Conservation (phyloP, 2,113 vertebrate species). For the Phyllopteryx taeniolatus region DNA sequence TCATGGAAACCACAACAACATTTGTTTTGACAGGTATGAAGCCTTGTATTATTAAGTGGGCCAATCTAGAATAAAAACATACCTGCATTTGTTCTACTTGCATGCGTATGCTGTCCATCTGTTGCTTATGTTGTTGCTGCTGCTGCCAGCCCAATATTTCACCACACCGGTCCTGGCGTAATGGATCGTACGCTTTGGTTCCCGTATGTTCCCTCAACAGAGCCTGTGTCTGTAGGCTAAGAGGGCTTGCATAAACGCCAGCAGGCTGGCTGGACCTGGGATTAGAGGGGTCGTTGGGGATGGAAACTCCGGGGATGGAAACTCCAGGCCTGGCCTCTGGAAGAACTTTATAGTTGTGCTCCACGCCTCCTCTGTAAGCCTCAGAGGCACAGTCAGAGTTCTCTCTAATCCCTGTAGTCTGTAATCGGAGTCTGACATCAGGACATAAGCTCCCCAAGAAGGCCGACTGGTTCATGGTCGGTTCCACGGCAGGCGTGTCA, state of each 20-base stretch:
- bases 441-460: constrained; percentile 76
- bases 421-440: constrained; percentile 80
- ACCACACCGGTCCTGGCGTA: constrained; percentile 72
- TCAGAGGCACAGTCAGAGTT: constrained; percentile 71
- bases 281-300: constrained; percentile 60
- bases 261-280: constrained; percentile 45
- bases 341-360: constrained; percentile 77
- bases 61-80: neutral
- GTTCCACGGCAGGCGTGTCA: constrained; percentile 83
- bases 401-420: constrained; percentile 63
- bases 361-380: constrained; percentile 61
- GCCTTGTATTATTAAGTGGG: neutral
- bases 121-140: constrained; percentile 79
- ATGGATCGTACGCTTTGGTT: constrained; percentile 64
- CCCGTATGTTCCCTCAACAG: constrained; percentile 74
- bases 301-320: constrained; percentile 50
- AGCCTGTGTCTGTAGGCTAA: constrained; percentile 66
- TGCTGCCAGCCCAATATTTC: constrained; percentile 84
- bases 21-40: constrained; percentile 8
- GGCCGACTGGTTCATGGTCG: constrained; percentile 86
- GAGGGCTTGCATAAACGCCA: constrained; percentile 68
- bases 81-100: constrained; percentile 96
- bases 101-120: constrained; percentile 82
- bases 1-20: neutral
- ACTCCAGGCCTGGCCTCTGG: constrained; percentile 75